A percentile compares a stretch with the other conserved stretches of the same genome.
phyloP scores from a whole-genome alignment of 2,888 invertebrate genomes.

The Heliconius ethilla region DNA sequence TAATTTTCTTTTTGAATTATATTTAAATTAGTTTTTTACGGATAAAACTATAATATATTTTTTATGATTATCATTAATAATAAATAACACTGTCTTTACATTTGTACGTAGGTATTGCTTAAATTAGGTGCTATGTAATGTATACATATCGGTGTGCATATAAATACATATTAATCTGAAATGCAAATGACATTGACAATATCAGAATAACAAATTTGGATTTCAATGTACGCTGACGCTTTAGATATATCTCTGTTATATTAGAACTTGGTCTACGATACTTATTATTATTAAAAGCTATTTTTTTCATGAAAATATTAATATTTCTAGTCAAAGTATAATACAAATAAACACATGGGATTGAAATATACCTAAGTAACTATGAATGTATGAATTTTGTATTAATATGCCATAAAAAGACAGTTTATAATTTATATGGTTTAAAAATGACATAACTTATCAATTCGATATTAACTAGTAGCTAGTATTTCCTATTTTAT shows the following conservation, averaged over 20 bases:
- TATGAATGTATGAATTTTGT: no score
- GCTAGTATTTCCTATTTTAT: no score
- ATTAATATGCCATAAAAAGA: no score
- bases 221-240: conserved; percentile 40
- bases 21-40: not conserved
- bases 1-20: not conserved
- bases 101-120: conserved; percentile 65
- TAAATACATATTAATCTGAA: conserved; percentile 60
- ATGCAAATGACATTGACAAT: conserved; percentile 79
- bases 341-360: no score
- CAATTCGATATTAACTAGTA: no score
- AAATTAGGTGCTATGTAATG: conserved; percentile 78
- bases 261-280: conserved; percentile 9
- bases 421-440: no score
- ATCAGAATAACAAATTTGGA: conserved; percentile 52
- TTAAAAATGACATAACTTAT: no score
- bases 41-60: conserved; percentile 3
- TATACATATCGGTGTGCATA: conserved; percentile 68
- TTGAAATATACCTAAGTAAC: no score
- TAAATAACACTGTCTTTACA: conserved; percentile 21
- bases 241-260: conserved; percentile 39
- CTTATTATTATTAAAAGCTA: not conserved
- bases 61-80: conserved; percentile 3
- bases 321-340: not conserved
- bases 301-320: not conserved